Conservation (phyloP, 1,140 invertebrate genomes). For the Bathynomus jamesi region DNA sequence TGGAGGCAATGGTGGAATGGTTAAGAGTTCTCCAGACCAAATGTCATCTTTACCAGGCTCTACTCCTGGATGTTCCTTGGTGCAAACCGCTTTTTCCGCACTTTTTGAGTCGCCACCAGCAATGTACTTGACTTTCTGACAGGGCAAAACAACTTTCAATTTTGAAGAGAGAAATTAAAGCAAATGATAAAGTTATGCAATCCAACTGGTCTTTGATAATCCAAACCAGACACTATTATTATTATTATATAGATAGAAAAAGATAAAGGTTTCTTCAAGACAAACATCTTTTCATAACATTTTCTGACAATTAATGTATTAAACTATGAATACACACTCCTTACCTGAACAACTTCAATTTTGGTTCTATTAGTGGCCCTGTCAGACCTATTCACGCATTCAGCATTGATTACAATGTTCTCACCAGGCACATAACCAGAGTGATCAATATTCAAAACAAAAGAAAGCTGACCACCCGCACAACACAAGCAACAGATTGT, state of each 20-base stretch:
- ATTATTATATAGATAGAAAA: too few species aligned
- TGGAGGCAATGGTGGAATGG: constrained; percentile 5
- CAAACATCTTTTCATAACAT: too few species aligned
- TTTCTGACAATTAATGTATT: too few species aligned
- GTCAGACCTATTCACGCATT: background rate
- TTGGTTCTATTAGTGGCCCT: background rate
- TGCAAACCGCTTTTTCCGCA: background rate
- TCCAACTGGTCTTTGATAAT: too few species aligned
- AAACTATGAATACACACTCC: too few species aligned
- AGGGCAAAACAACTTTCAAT: background rate
- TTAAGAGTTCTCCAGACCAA: background rate
- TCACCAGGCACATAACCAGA: background rate
- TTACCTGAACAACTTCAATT: background rate
- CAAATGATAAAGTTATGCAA: background rate
- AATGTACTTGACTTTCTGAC: background rate
- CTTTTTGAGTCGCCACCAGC: background rate
- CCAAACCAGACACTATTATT: too few species aligned
- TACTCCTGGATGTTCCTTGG: background rate
- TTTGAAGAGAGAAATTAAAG: background rate
- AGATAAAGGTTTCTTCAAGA: too few species aligned
- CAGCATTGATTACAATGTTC: background rate
- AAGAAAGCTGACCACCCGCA: background rate
- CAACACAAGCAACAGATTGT: background rate
- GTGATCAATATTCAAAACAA: background rate
- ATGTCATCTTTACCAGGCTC: background rate